Evolutionary conservation across 2,888 invertebrate genomes (phyloP).

Genomic region (Cactoblastis cactorum): DNA sequence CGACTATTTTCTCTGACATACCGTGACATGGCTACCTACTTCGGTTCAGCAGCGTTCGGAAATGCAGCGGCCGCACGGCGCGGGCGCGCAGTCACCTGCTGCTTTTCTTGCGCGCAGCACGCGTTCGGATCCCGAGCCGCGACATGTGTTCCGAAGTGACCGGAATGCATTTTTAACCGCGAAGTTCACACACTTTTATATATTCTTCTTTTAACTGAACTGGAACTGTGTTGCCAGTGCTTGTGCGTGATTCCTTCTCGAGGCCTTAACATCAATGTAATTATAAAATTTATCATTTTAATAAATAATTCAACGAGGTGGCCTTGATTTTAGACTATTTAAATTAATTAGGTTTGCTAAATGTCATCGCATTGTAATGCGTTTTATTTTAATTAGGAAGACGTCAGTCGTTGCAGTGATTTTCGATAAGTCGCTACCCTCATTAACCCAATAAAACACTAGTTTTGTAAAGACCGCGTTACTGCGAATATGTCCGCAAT

Average conservation of each 20-base stretch:
- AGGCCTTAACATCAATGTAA: conserved; percentile 24
- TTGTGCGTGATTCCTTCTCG: conserved; percentile 37
- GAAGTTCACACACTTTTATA: conserved; percentile 12
- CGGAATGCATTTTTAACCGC: conserved; percentile 33
- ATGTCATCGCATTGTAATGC: conserved; percentile 16
- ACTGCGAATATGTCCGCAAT: conserved; percentile 18
- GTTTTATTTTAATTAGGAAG: conserved; percentile 16
- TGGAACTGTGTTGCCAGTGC: conserved; percentile 32
- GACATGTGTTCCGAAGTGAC: conserved; percentile 35
- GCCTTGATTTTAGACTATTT: conserved; percentile 1
- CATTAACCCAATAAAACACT: conserved; percentile 20
- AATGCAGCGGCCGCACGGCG: conserved; percentile 32
- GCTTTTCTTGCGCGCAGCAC: conserved; percentile 49
- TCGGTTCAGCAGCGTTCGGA: conserved; percentile 46
- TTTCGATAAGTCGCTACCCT: conserved; percentile 19
- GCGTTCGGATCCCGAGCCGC: conserved; percentile 29
- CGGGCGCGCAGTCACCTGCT: conserved; percentile 58
- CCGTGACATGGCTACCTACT: conserved; percentile 63
- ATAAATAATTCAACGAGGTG: conserved; percentile 7
- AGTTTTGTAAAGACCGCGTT: conserved; percentile 7
- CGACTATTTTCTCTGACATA: conserved; percentile 56
- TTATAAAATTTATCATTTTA: not conserved
- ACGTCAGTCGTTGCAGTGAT: conserved; percentile 3
- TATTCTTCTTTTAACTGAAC: conserved; percentile 11
- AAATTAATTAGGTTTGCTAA: conserved; percentile 13